Conservation (phyloP, 2,888 invertebrate genomes). For the Lasioglossum zephyrum region DNA sequence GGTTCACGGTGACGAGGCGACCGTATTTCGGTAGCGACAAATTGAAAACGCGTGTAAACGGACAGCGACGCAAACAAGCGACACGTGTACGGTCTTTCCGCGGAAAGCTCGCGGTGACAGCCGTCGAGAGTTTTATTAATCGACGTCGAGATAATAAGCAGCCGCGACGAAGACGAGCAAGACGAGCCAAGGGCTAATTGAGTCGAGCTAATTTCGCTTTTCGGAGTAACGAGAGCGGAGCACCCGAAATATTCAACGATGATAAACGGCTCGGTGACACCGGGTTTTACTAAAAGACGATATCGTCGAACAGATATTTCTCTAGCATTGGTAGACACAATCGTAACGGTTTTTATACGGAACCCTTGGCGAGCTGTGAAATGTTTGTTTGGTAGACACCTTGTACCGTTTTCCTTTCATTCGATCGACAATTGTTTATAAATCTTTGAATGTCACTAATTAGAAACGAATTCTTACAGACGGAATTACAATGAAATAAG, state of each 20-base stretch:
- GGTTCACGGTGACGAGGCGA: neutral
- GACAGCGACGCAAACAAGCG: constrained; percentile 52
- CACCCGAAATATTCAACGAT: neutral
- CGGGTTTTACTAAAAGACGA: neutral
- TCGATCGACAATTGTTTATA: too few species aligned
- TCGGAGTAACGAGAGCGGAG: constrained; percentile 36
- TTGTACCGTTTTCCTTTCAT: too few species aligned
- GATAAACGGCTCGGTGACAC: neutral
- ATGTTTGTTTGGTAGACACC: too few species aligned
- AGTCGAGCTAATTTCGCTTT: constrained; percentile 61
- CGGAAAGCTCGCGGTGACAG: constrained; percentile 60
- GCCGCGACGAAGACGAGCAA: constrained; percentile 29
- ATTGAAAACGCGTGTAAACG: constrained; percentile 72
- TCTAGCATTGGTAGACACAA: too few species aligned
- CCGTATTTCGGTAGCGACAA: constrained; percentile 71
- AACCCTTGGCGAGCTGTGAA: too few species aligned
- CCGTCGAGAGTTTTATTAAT: constrained; percentile 66
- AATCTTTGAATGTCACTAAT: too few species aligned
- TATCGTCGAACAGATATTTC: neutral
- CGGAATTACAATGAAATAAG: too few species aligned
- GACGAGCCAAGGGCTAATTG: constrained; percentile 50
- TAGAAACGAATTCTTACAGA: too few species aligned
- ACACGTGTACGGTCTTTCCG: constrained; percentile 52
- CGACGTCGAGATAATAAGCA: constrained; percentile 65
- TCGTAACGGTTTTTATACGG: too few species aligned